Conservation (phyloP, 2,888 invertebrate genomes). For the Junonia oenone region DNA sequence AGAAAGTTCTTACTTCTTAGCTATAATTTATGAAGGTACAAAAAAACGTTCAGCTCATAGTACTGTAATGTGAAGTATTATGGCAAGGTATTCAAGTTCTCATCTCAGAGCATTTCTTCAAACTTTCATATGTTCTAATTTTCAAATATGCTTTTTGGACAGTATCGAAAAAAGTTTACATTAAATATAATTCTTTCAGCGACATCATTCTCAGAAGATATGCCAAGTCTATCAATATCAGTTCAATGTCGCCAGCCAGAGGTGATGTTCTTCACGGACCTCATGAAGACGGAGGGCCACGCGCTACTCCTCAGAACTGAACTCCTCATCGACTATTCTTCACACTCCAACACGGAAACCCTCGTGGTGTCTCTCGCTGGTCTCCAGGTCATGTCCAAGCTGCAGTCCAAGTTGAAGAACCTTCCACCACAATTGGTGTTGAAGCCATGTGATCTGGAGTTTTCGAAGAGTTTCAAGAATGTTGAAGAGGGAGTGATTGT, state of each 20-base stretch:
- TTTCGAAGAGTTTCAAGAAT: slow-evolving; percentile 81
- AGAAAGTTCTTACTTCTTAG: no score
- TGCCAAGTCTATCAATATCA: slow-evolving; percentile 83
- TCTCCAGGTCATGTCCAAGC: slow-evolving; percentile 76
- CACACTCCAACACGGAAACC: slow-evolving; percentile 82
- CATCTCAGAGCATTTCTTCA: no score
- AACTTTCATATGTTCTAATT: no score
- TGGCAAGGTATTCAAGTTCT: no score
- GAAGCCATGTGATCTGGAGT: slow-evolving; percentile 85
- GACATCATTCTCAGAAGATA: slow-evolving; percentile 65
- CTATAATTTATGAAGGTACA: no score
- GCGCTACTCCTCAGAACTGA: slow-evolving; percentile 84
- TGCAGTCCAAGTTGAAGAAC: slow-evolving; percentile 74
- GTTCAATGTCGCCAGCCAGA: slow-evolving; percentile 88
- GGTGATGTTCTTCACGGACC: slow-evolving; percentile 85
- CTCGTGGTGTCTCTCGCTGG: slow-evolving; percentile 74
- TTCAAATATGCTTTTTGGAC: no score
- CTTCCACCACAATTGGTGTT: slow-evolving; percentile 80
- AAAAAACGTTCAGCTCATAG: no score
- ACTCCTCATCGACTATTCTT: slow-evolving; percentile 84
- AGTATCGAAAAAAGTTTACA: no score
- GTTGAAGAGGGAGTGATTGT: slow-evolving; percentile 84
- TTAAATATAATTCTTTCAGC: no score
- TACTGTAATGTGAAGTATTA: no score
- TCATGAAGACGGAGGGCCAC: slow-evolving; percentile 81